Evolutionary conservation across 2,888 invertebrate genomes (phyloP), one percentile per base, ranked within the genome.

Genomic region (Lithophane leautieri): DNA sequence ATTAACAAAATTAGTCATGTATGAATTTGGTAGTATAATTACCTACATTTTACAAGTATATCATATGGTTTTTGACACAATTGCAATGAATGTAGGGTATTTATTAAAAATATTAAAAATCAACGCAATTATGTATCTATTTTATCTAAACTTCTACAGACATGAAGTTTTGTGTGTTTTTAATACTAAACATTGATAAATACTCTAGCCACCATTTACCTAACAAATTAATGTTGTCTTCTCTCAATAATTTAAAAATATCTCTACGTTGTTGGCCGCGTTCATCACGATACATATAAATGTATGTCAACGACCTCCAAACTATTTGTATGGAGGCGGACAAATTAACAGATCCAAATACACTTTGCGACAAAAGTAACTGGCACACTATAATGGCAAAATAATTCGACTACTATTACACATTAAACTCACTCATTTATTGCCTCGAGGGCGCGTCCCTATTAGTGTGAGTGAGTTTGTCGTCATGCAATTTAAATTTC

Each of bases 241-340:
- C n/a, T 71, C 56, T 9, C 16, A 65, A 67, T 58, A 16, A 63
- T 47, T 65, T 60, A 7, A 58, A 75, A 75, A 81, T 58, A 61
- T 50, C 34, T 66, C 14, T 16, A 34, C 12, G 50, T 1, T 47
- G 50, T 1, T 47, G 44, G 34, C 54, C 28, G 14, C 50, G 25
- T 58, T 58, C 60, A 42, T 25, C 47, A 54, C 50, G 44, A 34
- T 28, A 60, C 25, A 67, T 42, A 82, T 69, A 85, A 73, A 85
- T 69, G 42, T 85, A 47, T 65, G 82, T 71, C 82, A 85, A 82
- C n/a, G 83, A 73, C 83, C 85, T 85, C 78, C 47, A 68, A 77
- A 85, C 68, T 84, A 81, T 82, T 82, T 71, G 63, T 68, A 70
- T 58, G 40, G 40, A 60, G 28, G 52, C 69, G 22, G 54, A 73